A percentile compares a stretch with the other conserved stretches of the same genome.
Evolutionary conservation across 2,888 invertebrate genomes (phyloP).

Genomic region (Rhaphigaster nebulosa): DNA sequence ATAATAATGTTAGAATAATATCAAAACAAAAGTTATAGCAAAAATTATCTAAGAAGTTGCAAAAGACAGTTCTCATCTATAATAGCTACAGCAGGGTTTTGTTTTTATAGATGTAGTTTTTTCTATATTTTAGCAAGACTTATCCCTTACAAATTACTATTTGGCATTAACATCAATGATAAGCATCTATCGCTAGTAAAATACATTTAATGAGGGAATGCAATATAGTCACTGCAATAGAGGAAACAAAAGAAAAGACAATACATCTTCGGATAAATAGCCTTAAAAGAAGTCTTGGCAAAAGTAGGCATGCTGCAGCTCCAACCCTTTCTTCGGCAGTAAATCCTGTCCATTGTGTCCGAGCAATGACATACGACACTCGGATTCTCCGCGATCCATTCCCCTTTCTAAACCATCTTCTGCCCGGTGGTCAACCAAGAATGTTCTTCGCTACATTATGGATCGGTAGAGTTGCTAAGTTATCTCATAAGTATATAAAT

Average conservation of each 20-base stretch:
- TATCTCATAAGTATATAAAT: background rate
- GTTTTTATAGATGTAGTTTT: no score
- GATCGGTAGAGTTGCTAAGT: background rate
- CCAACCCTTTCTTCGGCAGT: background rate
- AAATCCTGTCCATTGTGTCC: slow-evolving; percentile 35
- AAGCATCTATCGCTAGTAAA: no score
- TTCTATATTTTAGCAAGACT: no score
- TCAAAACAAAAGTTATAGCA: no score
- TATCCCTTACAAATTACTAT: no score
- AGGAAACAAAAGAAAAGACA: background rate
- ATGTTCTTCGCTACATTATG: background rate
- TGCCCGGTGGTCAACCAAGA: background rate
- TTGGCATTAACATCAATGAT: no score
- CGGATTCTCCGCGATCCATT: background rate
- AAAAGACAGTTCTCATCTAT: no score
- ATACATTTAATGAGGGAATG: no score
- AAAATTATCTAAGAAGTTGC: no score
- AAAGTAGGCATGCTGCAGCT: background rate
- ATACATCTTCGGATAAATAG: background rate
- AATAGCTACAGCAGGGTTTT: no score
- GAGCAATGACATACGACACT: background rate
- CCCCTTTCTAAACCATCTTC: background rate
- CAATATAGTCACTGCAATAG: no score
- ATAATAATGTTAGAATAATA: no score
- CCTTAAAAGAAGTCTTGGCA: background rate